These are phyloP conservation scores for Eudyptes chrysolophus DNA, from an alignment of 2,113 vertebrate genomes.

Conservation along the genomic window DNA sequence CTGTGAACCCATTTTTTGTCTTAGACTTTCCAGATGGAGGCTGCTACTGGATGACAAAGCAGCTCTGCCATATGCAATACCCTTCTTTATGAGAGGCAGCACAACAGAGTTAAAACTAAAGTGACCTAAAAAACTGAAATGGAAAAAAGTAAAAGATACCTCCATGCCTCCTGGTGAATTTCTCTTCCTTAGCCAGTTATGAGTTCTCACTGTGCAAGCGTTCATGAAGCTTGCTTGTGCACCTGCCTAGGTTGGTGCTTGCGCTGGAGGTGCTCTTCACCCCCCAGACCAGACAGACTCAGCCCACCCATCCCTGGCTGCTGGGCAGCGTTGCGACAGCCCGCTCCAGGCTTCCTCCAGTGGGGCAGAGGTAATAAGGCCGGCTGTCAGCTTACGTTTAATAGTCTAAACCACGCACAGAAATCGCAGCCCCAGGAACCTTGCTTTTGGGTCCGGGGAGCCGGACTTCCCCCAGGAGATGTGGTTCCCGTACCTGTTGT, in stretches of 20 bases:
- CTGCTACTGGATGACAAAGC: not conserved
- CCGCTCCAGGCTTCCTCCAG: not conserved
- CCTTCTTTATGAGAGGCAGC: not conserved
- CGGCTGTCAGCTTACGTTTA: accelerated
- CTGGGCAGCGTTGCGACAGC: not conserved
- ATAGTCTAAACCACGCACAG: not conserved
- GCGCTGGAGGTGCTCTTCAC: not conserved
- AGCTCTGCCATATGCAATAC: not conserved
- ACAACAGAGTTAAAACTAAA: not conserved
- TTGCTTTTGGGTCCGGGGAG: not conserved
- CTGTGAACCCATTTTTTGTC: not conserved
- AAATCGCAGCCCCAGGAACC: not conserved
- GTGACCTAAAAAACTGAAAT: not conserved
- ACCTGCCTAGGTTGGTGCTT: not conserved
- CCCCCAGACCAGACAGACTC: no score
- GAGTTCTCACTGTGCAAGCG: not conserved
- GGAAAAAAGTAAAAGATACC: not conserved
- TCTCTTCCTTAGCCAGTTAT: not conserved
- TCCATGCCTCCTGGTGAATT: not conserved
- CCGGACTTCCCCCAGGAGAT: not conserved
- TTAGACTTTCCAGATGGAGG: not conserved
- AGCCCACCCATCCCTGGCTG: not conserved
- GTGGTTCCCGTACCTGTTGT: not conserved
- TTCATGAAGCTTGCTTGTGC: not conserved
- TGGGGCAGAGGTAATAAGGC: not conserved